phyloP scores from a whole-genome alignment of 2,888 invertebrate species.

The Kuschelorhynchus macadamiae region DNA sequence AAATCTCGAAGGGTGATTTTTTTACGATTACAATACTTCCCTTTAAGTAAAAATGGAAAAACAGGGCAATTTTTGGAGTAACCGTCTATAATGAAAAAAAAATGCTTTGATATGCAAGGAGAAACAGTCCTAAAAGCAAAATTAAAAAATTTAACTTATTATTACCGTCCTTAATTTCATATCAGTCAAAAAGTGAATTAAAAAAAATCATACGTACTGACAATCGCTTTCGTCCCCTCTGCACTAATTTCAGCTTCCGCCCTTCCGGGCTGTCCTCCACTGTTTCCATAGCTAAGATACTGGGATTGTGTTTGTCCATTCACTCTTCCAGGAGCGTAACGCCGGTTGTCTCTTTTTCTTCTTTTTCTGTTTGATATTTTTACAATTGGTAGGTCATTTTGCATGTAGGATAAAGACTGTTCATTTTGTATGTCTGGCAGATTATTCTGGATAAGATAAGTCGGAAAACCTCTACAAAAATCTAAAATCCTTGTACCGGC shows the following conservation, averaged over 20 bases:
- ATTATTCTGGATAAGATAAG: conserved; percentile 65
- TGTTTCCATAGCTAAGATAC: conserved; percentile 79
- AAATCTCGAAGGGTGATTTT: too few species aligned
- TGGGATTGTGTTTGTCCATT: conserved; percentile 89
- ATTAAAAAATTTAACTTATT: too few species aligned
- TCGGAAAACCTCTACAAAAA: conserved; percentile 69
- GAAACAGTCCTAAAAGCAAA: too few species aligned
- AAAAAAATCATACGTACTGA: conserved; percentile 74
- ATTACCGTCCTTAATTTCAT: too few species aligned
- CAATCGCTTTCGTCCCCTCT: conserved; percentile 78
- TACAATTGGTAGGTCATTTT: conserved; percentile 60
- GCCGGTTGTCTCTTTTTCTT: conserved; percentile 58
- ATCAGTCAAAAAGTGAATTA: too few species aligned
- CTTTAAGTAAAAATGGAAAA: too few species aligned
- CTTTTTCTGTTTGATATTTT: conserved; percentile 55
- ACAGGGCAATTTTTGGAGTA: too few species aligned
- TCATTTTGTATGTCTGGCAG: conserved; percentile 32
- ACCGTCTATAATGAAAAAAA: too few species aligned
- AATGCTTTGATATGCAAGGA: too few species aligned
- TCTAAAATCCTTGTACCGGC: conserved; percentile 69
- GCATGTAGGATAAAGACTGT: conserved; percentile 46
- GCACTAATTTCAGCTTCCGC: conserved; percentile 87
- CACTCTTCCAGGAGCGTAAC: conserved; percentile 68
- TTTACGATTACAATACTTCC: too few species aligned
- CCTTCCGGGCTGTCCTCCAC: conserved; percentile 74